phyloP scores from a whole-genome alignment of 2,888 invertebrate species.

The Hemithea aestivaria region DNA sequence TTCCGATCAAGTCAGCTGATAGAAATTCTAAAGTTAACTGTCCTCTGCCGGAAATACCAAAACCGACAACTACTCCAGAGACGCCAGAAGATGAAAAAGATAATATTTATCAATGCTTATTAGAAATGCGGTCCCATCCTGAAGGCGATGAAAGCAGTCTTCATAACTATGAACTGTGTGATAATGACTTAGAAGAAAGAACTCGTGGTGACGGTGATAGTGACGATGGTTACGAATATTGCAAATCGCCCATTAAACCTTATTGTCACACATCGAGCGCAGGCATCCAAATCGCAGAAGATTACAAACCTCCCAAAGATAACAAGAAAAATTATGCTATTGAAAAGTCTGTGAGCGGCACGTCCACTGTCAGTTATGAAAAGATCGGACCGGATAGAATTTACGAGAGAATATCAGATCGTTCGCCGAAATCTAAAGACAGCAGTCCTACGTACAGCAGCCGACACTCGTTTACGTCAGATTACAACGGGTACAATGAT shows the following conservation, averaged over 20 bases:
- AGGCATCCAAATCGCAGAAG: slow-evolving; percentile 75
- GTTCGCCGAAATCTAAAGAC: slow-evolving; percentile 54
- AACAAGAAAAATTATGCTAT: slow-evolving; percentile 60
- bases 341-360: slow-evolving; percentile 66
- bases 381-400: slow-evolving; percentile 72
- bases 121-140: slow-evolving; percentile 71
- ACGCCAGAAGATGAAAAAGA: slow-evolving; percentile 39
- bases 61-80: slow-evolving; percentile 32
- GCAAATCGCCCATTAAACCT: slow-evolving; percentile 67
- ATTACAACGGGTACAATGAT: slow-evolving; percentile 65
- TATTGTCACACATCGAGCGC: slow-evolving; percentile 65
- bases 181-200: slow-evolving; percentile 61
- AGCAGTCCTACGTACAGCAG: slow-evolving; percentile 62
- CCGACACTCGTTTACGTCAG: slow-evolving; percentile 62
- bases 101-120: slow-evolving; percentile 68
- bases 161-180: slow-evolving; percentile 76
- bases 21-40: slow-evolving; percentile 67
- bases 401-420: slow-evolving; percentile 68
- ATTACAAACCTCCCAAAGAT: slow-evolving; percentile 60
- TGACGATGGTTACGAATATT: slow-evolving; percentile 74
- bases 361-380: slow-evolving; percentile 69
- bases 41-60: slow-evolving; percentile 73
- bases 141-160: slow-evolving; percentile 72
- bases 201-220: slow-evolving; percentile 70
- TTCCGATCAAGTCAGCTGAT: slow-evolving; percentile 55